phyloP scores from a whole-genome alignment of 2,888 invertebrate species.

The Stegana nigrithorax region DNA sequence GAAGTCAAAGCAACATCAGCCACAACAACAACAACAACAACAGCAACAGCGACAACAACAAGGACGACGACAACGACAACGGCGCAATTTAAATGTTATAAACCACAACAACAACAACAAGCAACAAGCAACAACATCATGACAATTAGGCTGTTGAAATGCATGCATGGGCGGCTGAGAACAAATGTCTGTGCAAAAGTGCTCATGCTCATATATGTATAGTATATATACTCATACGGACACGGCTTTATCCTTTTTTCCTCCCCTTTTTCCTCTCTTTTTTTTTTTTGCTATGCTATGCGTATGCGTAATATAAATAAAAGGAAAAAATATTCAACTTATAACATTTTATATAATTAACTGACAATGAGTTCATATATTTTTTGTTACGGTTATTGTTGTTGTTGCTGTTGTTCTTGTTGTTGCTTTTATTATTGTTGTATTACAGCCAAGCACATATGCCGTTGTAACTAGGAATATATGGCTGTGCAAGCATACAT shows the following conservation, averaged over 20 bases:
- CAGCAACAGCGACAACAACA: conserved; percentile 21
- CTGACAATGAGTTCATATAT: conserved; percentile 49
- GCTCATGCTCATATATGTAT: no score
- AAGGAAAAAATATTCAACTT: no score
- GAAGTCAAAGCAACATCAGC: conserved; percentile 31
- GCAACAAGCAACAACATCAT: conserved; percentile 15
- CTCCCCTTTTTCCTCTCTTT: background rate
- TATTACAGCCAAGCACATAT: background rate
- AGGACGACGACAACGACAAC: conserved; percentile 23
- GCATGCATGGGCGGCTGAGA: background rate
- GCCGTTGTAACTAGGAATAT: background rate
- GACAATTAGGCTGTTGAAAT: conserved; percentile 30
- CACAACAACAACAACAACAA: no score
- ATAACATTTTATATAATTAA: conserved; percentile 56
- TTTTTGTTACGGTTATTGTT: conserved; percentile 22
- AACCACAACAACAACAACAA: conserved; percentile 35
- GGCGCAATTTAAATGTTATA: conserved; percentile 42
- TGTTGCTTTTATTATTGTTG: no score
- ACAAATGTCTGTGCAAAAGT: no score
- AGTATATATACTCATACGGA: no score
- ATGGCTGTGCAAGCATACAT: background rate
- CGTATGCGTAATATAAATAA: conserved; percentile 28
- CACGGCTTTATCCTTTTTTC: background rate
- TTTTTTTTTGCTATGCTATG: background rate
- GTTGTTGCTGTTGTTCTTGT: background rate